Evolutionary conservation across 2,113 vertebrate species (phyloP), one percentile per base, ranked within the genome.

Genomic region (Zosterops hypoxanthus): DNA sequence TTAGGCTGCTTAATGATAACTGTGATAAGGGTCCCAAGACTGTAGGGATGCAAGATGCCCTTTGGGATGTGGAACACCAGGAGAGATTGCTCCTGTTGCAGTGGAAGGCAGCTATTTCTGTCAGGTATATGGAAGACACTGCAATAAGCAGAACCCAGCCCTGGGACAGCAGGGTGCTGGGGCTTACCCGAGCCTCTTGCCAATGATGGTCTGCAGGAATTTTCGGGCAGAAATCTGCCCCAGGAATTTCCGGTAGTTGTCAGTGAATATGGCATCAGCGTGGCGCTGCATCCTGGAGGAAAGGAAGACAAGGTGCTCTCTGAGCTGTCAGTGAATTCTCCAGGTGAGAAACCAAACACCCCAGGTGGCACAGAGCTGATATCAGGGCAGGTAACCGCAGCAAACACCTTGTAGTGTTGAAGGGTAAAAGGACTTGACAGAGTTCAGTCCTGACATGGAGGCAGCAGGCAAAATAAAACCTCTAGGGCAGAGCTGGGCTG

Each of bases 241-340:
- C 94, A 99, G 97, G 87, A 99, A 98, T 81, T 99, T 99, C 83
- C 99, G 98, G 97, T 99, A 99, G 94, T 98, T 98, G 96, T 99
- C 99, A 1, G 98, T 99, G 92, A 99, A 99, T 95, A 99, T 98
- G 97, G 99, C 99, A 4, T 99, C 99, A 6, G 99, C 99, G 0
- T 99, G 98, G 80, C 99, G 98, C 73, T 97, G 98, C 46, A 93
- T 97, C 97, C 99, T 99, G 73, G 47, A 87, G 50, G 75, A 66
- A 56, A 94, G 59, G 86, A 91, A 85, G 60, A 69, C 19, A n/a
- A 0, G 13, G 47, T 19, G 78, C 46, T 46, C 47, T 56, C 18
- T 55, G 78, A 93, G 85, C 59, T 46, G 11, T 2, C 39, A 47
- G 1, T 1, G n/a, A 53, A 5, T n/a, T 19, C 33, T 60, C 60